Evolutionary conservation across 2,888 invertebrate species (phyloP).

Genomic region (Chrysolina americana): DNA sequence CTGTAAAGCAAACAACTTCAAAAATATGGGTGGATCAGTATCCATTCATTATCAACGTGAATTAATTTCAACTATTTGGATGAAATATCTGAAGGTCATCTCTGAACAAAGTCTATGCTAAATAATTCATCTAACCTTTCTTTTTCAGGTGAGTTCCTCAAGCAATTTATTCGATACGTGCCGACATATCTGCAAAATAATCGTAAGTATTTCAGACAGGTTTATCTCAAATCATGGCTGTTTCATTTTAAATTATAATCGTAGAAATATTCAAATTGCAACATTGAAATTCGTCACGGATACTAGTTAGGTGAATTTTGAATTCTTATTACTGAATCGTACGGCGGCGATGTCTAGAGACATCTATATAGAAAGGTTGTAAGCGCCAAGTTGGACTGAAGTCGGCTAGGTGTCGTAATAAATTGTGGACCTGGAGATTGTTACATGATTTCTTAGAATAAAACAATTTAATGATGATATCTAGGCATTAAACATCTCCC

Average conservation of each 20-base stretch:
- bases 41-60: neutral
- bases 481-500: neutral
- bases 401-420: conserved; percentile 9
- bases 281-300: conserved; percentile 4
- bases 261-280: conserved; percentile 12
- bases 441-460: neutral
- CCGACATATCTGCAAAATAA: neutral
- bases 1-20: too few species aligned
- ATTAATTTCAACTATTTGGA: neutral
- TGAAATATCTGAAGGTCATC: neutral
- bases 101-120: neutral
- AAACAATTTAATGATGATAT: neutral
- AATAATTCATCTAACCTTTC: conserved; percentile 18
- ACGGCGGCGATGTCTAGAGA: neutral
- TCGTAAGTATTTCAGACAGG: conserved; percentile 21
- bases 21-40: neutral
- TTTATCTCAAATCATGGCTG: conserved; percentile 7
- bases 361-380: neutral
- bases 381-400: conserved; percentile 1
- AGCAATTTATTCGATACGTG: conserved; percentile 7
- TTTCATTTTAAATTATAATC: conserved; percentile 22
- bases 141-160: conserved; percentile 23
- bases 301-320: neutral
- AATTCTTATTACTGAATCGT: neutral
- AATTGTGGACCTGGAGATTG: neutral